phyloP scores from a whole-genome alignment of 1,140 invertebrate species.

The Nasonia longicornis region DNA sequence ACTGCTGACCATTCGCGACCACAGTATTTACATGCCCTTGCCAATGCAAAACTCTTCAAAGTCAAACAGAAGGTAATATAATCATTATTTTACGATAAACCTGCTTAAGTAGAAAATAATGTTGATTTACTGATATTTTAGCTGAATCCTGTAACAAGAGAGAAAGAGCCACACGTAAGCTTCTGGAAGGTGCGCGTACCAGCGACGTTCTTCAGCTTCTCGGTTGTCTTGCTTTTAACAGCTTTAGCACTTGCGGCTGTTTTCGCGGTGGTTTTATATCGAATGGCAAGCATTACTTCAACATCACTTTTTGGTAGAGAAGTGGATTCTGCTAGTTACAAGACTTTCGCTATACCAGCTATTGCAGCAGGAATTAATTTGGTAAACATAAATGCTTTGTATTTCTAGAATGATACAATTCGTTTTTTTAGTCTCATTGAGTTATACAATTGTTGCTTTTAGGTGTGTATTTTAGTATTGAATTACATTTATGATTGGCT shows the following conservation, averaged over 20 bases:
- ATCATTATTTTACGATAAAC: slow-evolving; percentile 32
- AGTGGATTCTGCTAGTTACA: slow-evolving; percentile 78
- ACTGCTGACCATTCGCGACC: slow-evolving; percentile 91
- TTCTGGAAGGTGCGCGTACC: slow-evolving; percentile 80
- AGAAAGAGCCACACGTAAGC: slow-evolving; percentile 87
- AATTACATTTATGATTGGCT: slow-evolving; percentile 91
- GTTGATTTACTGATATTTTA: slow-evolving; percentile 49
- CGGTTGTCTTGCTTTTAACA: slow-evolving; percentile 84
- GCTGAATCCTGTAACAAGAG: slow-evolving; percentile 77
- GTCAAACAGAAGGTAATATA: slow-evolving; percentile 62
- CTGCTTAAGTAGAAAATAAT: background rate
- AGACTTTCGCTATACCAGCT: slow-evolving; percentile 83
- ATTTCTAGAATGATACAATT: background rate
- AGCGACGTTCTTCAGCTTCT: slow-evolving; percentile 86
- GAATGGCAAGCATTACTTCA: slow-evolving; percentile 87
- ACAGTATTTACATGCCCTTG: slow-evolving; percentile 80
- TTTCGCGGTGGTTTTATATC: slow-evolving; percentile 90
- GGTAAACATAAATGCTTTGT: slow-evolving; percentile 68
- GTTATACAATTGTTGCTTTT: slow-evolving; percentile 22
- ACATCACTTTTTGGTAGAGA: slow-evolving; percentile 77
- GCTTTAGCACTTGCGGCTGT: slow-evolving; percentile 86
- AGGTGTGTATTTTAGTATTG: slow-evolving; percentile 84
- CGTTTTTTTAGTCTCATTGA: background rate
- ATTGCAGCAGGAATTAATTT: slow-evolving; percentile 91
- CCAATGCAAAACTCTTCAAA: slow-evolving; percentile 77